A percentile compares a stretch with the other conserved stretches of the same genome.
Conservation (phyloP, 1,140 invertebrate genomes). For the Pararge aegeria region DNA sequence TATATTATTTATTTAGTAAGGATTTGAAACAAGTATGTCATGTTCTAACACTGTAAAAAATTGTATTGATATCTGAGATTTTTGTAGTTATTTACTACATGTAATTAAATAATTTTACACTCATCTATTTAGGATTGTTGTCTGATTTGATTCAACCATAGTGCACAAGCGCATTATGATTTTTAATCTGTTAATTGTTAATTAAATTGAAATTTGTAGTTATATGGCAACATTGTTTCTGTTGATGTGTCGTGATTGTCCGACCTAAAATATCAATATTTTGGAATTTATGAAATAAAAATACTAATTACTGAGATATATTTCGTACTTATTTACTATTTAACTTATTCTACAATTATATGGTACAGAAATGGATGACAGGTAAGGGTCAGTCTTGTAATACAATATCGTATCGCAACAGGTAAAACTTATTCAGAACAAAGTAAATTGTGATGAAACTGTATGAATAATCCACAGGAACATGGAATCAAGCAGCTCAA, state of each 20-base stretch:
- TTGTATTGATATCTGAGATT: too few species aligned
- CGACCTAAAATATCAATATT: conserved; percentile 75
- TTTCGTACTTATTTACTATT: conserved; percentile 50
- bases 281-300: conserved; percentile 75
- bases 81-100: too few species aligned
- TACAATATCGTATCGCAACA: conserved; percentile 53
- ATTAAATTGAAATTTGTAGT: background rate
- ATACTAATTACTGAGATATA: conserved; percentile 48
- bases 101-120: too few species aligned
- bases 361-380: conserved; percentile 58
- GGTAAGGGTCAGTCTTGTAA: conserved; percentile 53
- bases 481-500: conserved; percentile 72
- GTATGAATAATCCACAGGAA: conserved; percentile 64
- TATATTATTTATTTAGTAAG: too few species aligned
- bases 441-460: conserved; percentile 66
- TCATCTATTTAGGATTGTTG: too few species aligned
- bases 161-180: too few species aligned
- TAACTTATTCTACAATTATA: conserved; percentile 56
- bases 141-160: too few species aligned
- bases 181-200: background rate
- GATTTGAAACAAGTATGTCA: too few species aligned
- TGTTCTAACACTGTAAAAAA: too few species aligned
- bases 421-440: conserved; percentile 65
- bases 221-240: conserved; percentile 55
- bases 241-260: conserved; percentile 79